A percentile compares a stretch with the other conserved stretches of the same genome.
These are phyloP conservation scores for Stenoptilia bipunctidactyla DNA, from an alignment of 2,888 invertebrate species.

Conservation along the genomic window DNA sequence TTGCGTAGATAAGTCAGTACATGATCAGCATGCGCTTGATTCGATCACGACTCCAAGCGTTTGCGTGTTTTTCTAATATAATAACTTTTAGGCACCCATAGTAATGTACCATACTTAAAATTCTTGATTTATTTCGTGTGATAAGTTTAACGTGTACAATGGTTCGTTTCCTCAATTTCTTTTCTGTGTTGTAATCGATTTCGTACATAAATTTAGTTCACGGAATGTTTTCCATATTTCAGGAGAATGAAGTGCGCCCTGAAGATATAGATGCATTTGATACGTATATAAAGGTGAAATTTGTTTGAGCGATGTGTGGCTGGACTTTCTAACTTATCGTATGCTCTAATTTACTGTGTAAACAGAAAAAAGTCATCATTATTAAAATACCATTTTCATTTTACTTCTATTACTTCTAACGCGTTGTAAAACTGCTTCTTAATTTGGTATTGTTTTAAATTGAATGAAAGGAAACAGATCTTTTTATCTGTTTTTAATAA, in stretches of 20 bases:
- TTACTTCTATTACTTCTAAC: too few relatives aligned
- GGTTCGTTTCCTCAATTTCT: neutral
- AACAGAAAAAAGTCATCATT: constrained; percentile 1
- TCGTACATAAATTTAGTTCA: constrained; percentile 1
- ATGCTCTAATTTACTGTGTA: neutral
- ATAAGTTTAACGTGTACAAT: neutral
- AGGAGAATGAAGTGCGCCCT: constrained; percentile 52
- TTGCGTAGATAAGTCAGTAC: too few relatives aligned
- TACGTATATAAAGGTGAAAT: constrained; percentile 62
- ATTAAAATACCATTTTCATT: neutral
- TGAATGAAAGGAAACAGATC: constrained; percentile 15
- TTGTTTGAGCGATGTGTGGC: constrained; percentile 25
- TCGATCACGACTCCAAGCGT: too few relatives aligned
- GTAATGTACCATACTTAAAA: too few relatives aligned
- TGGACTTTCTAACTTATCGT: too few relatives aligned
- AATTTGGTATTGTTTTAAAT: constrained; percentile 1
- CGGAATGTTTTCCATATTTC: constrained; percentile 30
- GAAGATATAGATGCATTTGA: constrained; percentile 60
- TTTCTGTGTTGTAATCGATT: neutral
- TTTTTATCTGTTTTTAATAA: constrained; percentile 6
- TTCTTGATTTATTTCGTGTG: too few relatives aligned
- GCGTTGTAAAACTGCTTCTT: neutral
- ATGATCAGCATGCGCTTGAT: too few relatives aligned
- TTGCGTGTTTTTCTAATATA: too few relatives aligned
- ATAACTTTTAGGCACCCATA: too few relatives aligned